phyloP scores from a whole-genome alignment of 64 coral and sea anemone genomes.

The Dendrophyllia cribrosa region DNA sequence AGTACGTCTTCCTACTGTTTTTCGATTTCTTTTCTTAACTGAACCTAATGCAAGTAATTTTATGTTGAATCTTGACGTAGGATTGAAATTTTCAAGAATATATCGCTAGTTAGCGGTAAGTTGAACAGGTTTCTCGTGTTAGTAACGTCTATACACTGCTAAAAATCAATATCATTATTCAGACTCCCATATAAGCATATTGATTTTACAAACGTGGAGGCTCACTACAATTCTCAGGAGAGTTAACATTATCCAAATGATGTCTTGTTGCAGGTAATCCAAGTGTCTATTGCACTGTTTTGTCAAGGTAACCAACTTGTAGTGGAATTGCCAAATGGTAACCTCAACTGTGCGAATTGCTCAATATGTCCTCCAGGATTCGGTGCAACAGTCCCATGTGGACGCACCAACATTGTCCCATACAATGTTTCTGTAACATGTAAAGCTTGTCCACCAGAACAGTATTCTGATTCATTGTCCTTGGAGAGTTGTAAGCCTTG shows the following conservation, averaged over 20 bases:
- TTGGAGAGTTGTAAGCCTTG: conserved; percentile 3
- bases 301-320: neutral
- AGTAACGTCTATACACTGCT: too few relatives aligned
- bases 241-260: neutral
- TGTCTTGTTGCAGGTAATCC: neutral
- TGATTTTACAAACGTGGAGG: too few relatives aligned
- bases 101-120: too few relatives aligned
- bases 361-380: conserved; percentile 18
- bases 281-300: neutral
- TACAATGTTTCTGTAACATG: neutral
- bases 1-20: neutral
- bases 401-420: neutral
- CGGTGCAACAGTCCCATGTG: neutral
- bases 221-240: too few relatives aligned
- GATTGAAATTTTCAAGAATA: too few relatives aligned
- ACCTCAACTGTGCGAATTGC: neutral
- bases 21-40: neutral
- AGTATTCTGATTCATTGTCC: conserved; percentile 31
- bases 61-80: neutral
- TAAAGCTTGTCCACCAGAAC: neutral
- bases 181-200: too few relatives aligned
- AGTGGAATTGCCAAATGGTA: neutral
- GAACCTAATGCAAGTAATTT: neutral
- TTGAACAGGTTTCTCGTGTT: too few relatives aligned
- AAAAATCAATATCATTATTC: too few relatives aligned